Conservation (phyloP, 2,113 vertebrate genomes). For the Oreochromis niloticus region DNA sequence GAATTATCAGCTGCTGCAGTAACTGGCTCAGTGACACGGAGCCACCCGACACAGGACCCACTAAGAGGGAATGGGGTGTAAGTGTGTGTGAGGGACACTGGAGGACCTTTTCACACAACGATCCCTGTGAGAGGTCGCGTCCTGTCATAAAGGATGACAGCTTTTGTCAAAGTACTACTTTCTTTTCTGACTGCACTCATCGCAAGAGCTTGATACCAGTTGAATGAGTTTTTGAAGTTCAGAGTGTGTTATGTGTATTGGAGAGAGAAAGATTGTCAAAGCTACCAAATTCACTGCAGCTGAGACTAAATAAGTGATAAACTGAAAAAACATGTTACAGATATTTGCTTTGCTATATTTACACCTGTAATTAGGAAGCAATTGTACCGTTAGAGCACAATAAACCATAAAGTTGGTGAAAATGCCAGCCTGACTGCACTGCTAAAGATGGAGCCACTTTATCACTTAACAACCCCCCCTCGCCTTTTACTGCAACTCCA, state of each 20-base stretch:
- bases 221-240: neutral
- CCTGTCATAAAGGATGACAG: slow-evolving; percentile 21
- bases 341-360: neutral
- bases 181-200: neutral
- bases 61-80: neutral
- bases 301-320: neutral
- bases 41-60: neutral
- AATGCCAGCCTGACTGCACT: neutral
- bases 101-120: slow-evolving; percentile 27
- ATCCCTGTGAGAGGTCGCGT: slow-evolving; percentile 10
- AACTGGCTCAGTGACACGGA: slow-evolving; percentile 21
- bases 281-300: neutral
- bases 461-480: neutral
- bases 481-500: slow-evolving; percentile 12
- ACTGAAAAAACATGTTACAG: accelerated
- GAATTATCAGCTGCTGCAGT: slow-evolving; percentile 47
- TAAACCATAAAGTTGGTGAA: neutral
- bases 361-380: slow-evolving; percentile 7
- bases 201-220: neutral
- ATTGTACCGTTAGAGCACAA: neutral
- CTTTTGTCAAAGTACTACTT: slow-evolving; percentile 31
- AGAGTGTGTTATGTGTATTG: neutral
- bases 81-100: neutral
- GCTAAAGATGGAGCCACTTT: neutral
- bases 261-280: neutral